Percentiles rank a stretch among this genome's conserved stretches.
These are phyloP conservation scores for Ectemnius continuus DNA, from an alignment of 2,888 invertebrate species.

Conservation along the genomic window DNA sequence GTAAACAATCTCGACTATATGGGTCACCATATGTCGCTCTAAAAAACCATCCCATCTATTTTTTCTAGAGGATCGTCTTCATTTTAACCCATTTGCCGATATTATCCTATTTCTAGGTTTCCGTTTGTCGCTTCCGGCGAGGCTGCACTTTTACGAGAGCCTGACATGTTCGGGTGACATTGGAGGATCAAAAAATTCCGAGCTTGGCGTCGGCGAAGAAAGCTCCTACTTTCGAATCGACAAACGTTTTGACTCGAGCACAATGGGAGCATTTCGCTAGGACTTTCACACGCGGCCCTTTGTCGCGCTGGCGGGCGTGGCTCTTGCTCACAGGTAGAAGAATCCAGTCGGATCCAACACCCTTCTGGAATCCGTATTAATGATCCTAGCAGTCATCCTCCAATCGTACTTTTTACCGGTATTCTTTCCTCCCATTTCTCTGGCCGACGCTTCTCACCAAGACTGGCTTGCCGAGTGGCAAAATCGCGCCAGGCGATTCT, in stretches of 20 bases:
- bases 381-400: neutral
- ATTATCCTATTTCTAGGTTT: constrained; percentile 17
- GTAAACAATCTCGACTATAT: constrained; percentile 3
- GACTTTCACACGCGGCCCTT: constrained; percentile 67
- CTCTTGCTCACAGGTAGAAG: constrained; percentile 60
- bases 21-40: neutral
- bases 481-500: too few species aligned
- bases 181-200: neutral
- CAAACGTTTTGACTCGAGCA: constrained; percentile 64
- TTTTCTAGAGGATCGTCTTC: neutral
- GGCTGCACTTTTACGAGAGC: neutral
- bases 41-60: neutral
- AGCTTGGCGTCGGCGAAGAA: constrained; percentile 2
- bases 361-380: constrained; percentile 14
- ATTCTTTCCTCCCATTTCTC: too few species aligned
- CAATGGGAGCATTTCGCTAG: constrained; percentile 63
- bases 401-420: too few species aligned
- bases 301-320: constrained; percentile 64
- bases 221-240: constrained; percentile 33
- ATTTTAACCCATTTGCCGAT: neutral
- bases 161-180: constrained; percentile 1
- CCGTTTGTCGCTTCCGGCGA: constrained; percentile 12
- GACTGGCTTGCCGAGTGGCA: too few species aligned
- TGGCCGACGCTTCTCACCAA: too few species aligned
- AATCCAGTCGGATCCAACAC: neutral